Conservation (phyloP, 2,113 vertebrate species). For the Proterorhinus semilunaris region DNA sequence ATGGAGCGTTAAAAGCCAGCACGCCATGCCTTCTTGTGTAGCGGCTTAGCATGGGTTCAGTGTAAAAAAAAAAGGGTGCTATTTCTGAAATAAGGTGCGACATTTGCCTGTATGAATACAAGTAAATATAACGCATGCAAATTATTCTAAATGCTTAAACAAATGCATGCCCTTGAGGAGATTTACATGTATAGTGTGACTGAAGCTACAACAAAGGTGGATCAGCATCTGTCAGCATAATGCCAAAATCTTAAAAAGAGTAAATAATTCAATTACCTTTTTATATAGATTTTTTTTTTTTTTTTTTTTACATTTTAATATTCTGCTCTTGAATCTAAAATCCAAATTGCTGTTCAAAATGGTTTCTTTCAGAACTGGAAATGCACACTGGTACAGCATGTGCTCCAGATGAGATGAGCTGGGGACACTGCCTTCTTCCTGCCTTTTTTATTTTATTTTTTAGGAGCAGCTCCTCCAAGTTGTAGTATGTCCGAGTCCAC, state of each 20-base stretch:
- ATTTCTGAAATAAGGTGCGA: too few relatives aligned
- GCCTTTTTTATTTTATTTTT: not conserved
- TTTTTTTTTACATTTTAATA: not conserved
- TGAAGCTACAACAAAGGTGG: too few relatives aligned
- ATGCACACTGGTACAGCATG: conserved; percentile 7
- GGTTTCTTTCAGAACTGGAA: not conserved
- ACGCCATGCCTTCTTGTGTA: not conserved
- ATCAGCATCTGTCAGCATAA: not conserved
- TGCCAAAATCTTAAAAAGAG: not conserved
- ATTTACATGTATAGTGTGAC: too few relatives aligned
- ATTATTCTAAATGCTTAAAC: too few relatives aligned
- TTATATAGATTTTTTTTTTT: too few relatives aligned
- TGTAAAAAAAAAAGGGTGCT: too few relatives aligned
- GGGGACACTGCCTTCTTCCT: conserved; percentile 46
- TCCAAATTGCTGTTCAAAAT: not conserved
- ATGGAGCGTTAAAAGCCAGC: not conserved
- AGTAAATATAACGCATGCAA: too few relatives aligned
- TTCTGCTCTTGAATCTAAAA: not conserved
- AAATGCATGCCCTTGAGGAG: too few relatives aligned
- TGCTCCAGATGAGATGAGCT: conserved; percentile 50
- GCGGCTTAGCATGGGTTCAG: too few relatives aligned
- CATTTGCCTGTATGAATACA: too few relatives aligned
- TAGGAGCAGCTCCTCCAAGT: not conserved
- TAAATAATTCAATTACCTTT: not conserved
- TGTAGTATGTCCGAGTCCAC: not conserved